Conservation (phyloP, 1,140 invertebrate species). For the Micrasema longulum region DNA sequence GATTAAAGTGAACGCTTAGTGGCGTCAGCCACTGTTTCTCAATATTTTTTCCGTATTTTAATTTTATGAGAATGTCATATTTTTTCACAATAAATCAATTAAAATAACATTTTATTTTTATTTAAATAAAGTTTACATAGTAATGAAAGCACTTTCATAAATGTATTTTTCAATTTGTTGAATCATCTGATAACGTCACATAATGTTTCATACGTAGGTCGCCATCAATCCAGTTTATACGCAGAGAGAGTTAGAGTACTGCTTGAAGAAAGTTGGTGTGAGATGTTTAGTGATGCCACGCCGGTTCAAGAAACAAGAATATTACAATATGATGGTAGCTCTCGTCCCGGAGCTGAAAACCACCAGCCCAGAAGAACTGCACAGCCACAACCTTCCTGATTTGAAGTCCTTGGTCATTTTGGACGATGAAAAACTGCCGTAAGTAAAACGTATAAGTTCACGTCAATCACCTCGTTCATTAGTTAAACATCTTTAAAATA, state of each 20-base stretch:
- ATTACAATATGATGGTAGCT: conserved; percentile 74
- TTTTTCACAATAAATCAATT: too few species aligned
- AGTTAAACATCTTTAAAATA: too few species aligned
- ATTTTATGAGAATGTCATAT: too few species aligned
- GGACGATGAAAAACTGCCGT: conserved; percentile 65
- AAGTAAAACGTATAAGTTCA: conserved; percentile 56
- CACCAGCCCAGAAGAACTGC: conserved; percentile 59
- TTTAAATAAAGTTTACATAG: too few species aligned
- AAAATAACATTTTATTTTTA: too few species aligned
- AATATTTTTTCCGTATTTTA: too few species aligned
- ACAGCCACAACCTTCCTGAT: conserved; percentile 58
- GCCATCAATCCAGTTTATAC: conserved; percentile 89
- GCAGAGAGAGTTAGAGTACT: conserved; percentile 81
- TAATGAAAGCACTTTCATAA: too few species aligned
- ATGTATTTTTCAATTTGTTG: too few species aligned
- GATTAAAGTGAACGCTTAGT: too few species aligned
- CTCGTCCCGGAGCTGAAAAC: conserved; percentile 67
- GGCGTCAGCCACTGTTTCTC: too few species aligned
- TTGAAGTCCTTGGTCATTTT: conserved; percentile 68
- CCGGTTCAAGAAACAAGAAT: conserved; percentile 77
- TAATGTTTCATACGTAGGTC: conserved; percentile 70
- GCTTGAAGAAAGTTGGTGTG: conserved; percentile 81
- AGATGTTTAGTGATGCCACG: conserved; percentile 80
- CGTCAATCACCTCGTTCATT: too few species aligned
- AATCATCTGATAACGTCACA: too few species aligned